Percentiles rank a stretch among this genome's conserved stretches.
Conservation (phyloP, 2,888 invertebrate species). For the Meteorus cinctellus region DNA sequence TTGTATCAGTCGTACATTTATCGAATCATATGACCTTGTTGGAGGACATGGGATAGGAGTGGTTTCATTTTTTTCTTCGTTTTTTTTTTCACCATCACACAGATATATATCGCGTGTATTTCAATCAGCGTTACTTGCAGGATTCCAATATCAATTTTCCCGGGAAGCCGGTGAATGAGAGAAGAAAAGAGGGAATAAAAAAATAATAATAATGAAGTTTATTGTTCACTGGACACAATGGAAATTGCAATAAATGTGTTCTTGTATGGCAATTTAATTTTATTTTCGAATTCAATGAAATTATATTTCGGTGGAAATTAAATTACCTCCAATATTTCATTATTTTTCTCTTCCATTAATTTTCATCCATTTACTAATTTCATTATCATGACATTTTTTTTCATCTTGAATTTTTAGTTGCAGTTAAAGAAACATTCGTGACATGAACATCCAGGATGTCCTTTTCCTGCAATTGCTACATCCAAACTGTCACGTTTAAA, state of each 20-base stretch:
- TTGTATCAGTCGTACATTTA: conserved; percentile 11
- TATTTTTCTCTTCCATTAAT: not conserved
- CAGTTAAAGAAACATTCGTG: not conserved
- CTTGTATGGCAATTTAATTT: not conserved
- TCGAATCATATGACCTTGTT: conserved; percentile 1
- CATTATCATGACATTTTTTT: not conserved
- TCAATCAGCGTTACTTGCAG: conserved; percentile 8
- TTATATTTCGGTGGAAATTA: not conserved
- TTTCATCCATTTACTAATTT: not conserved
- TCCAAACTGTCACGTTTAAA: conserved; percentile 46
- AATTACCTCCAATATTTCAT: not conserved
- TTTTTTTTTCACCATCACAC: not conserved
- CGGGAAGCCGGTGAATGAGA: not conserved
- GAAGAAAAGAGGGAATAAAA: not conserved
- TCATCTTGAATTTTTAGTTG: not conserved
- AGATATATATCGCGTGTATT: not conserved
- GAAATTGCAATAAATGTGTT: not conserved
- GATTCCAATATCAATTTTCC: conserved; percentile 15
- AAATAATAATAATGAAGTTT: not conserved
- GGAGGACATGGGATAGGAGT: conserved; percentile 4
- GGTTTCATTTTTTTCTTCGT: not conserved
- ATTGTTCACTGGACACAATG: not conserved
- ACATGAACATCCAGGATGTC: conserved; percentile 28
- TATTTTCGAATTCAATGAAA: not conserved
- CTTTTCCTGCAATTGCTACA: conserved; percentile 56